Percentiles rank a stretch among this genome's conserved stretches.
Conservation (phyloP, 2,113 vertebrate genomes). For the Prunella himalayana region DNA sequence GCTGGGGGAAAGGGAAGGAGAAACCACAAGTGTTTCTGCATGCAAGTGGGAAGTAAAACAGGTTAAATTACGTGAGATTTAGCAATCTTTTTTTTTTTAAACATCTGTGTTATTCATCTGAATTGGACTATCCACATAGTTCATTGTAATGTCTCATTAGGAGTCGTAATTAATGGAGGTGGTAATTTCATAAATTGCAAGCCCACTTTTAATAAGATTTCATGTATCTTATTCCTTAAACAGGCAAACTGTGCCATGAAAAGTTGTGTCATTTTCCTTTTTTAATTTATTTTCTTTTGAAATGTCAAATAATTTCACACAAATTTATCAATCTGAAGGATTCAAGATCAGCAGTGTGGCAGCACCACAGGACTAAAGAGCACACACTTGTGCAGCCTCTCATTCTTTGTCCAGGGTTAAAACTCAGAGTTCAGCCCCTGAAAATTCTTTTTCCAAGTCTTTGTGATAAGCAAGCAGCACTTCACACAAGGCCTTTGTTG, state of each 20-base stretch:
- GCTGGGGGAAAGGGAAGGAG: background rate
- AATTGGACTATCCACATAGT: background rate
- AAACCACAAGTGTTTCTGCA: background rate
- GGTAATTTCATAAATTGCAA: background rate
- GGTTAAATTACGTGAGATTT: background rate
- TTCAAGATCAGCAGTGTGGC: background rate
- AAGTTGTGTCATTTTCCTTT: background rate
- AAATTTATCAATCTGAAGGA: background rate
- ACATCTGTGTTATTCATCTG: background rate
- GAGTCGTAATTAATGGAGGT: background rate
- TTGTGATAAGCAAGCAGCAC: slow-evolving; percentile 1
- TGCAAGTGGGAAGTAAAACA: background rate
- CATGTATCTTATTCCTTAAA: background rate
- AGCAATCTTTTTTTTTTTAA: rapidly evolving
- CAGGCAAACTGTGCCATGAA: background rate
- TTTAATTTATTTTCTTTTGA: background rate
- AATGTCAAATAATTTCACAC: background rate
- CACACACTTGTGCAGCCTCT: background rate
- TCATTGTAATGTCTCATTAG: background rate
- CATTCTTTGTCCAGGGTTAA: background rate
- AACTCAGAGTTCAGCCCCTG: background rate
- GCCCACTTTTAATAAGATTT: background rate
- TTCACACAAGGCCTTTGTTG: slow-evolving; percentile 55
- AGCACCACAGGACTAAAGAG: background rate
- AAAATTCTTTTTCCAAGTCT: background rate